Conservation (phyloP, 2,113 vertebrate species). For the Cyphomyrus plagiostoma region DNA sequence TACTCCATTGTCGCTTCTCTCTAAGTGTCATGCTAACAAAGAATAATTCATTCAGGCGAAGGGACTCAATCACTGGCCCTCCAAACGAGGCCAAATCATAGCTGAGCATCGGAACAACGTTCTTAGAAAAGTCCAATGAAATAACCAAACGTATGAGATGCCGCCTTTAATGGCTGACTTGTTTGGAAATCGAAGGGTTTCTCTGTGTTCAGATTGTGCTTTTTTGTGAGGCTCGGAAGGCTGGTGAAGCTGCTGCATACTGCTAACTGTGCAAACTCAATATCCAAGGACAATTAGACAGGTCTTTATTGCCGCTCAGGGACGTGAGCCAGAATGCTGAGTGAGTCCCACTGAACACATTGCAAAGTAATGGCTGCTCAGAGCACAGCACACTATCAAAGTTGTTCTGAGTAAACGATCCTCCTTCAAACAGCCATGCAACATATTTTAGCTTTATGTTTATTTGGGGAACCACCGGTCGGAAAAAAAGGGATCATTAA, state of each 20-base stretch:
- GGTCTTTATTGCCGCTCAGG: slow-evolving; percentile 14
- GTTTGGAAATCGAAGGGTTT: slow-evolving; percentile 12
- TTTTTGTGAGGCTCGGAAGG: background rate
- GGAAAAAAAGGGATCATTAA: slow-evolving; percentile 22
- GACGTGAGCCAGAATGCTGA: slow-evolving; percentile 14
- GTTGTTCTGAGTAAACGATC: slow-evolving; percentile 17
- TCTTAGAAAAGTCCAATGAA: background rate
- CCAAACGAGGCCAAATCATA: background rate
- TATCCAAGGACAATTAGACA: slow-evolving; percentile 26
- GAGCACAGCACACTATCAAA: background rate
- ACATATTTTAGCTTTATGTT: slow-evolving; percentile 20
- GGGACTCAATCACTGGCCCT: background rate
- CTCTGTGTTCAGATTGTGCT: background rate
- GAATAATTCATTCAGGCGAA: background rate
- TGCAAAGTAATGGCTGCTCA: slow-evolving; percentile 10
- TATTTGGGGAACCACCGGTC: background rate
- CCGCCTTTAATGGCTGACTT: background rate
- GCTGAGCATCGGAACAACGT: background rate
- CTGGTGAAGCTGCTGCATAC: background rate
- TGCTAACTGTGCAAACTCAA: slow-evolving; percentile 20
- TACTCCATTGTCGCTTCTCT: background rate
- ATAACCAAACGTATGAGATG: background rate
- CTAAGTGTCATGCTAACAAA: background rate
- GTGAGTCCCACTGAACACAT: slow-evolving; percentile 17
- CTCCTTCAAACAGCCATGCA: slow-evolving; percentile 6